phyloP scores from a whole-genome alignment of 2,888 invertebrate species.

The Ormia ochracea region DNA sequence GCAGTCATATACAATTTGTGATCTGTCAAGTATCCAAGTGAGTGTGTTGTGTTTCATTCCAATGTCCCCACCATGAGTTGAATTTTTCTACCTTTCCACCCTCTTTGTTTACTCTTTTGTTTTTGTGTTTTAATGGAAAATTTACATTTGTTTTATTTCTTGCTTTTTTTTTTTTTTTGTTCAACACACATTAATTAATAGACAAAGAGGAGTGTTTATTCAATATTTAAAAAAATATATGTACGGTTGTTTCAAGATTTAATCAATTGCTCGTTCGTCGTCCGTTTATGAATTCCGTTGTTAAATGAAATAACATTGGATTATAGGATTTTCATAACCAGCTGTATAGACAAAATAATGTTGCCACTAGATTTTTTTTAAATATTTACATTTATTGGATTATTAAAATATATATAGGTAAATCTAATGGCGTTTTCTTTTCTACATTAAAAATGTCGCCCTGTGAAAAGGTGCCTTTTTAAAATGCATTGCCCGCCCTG shows the following conservation, averaged over 20 bases:
- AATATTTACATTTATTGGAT: no score
- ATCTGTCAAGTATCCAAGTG: neutral
- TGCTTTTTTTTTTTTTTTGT: neutral
- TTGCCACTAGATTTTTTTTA: no score
- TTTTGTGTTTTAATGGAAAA: neutral
- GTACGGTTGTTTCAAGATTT: neutral
- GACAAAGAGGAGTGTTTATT: neutral
- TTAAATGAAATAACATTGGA: no score
- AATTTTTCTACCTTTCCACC: neutral
- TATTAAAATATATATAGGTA: no score
- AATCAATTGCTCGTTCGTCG: neutral
- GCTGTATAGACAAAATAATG: no score
- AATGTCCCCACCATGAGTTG: neutral
- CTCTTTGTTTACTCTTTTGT: neutral
- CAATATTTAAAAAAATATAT: neutral
- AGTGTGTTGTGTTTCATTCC: constrained; percentile 2
- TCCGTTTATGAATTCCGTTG: neutral
- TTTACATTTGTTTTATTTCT: neutral
- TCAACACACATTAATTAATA: neutral
- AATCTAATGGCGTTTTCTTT: no score
- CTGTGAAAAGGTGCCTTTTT: no score
- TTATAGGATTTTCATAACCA: neutral
- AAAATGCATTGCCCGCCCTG: no score
- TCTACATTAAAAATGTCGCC: no score
- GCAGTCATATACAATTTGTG: neutral